Evolutionary conservation across 1,140 invertebrate species (phyloP).

Genomic region (Latrodectus geometricus): DNA sequence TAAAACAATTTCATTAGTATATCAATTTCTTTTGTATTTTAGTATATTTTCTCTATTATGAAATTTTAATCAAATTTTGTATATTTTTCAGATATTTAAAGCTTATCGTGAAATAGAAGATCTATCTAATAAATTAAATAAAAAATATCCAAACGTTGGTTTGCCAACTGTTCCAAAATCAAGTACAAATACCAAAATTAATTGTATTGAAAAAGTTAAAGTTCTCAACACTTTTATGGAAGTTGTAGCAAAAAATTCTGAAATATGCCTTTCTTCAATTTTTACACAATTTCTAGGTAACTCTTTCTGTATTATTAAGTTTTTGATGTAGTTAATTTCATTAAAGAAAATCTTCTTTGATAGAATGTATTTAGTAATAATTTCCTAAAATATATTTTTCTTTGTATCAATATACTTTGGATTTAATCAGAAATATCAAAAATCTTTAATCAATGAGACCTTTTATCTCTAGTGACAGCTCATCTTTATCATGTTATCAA

Average conservation of each 20-base stretch:
- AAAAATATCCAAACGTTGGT: slow-evolving; percentile 41
- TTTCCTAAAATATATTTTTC: background rate
- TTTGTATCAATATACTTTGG: background rate
- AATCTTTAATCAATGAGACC: background rate
- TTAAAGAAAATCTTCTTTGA: background rate
- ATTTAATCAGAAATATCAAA: background rate
- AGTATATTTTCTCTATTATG: background rate
- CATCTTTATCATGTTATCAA: too few relatives aligned
- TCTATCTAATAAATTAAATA: slow-evolving; percentile 41
- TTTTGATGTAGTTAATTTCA: background rate
- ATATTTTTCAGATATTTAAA: slow-evolving; percentile 43
- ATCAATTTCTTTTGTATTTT: background rate
- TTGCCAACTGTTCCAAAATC: slow-evolving; percentile 46
- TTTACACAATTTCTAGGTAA: slow-evolving; percentile 54
- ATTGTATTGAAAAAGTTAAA: slow-evolving; percentile 27
- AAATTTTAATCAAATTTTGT: background rate
- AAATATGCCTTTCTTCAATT: slow-evolving; percentile 38
- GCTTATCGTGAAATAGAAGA: slow-evolving; percentile 57
- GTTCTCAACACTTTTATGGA: slow-evolving; percentile 47
- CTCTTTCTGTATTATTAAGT: background rate
- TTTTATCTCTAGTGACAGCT: too few relatives aligned
- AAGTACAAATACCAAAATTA: slow-evolving; percentile 16
- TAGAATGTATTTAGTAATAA: background rate
- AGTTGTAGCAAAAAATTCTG: slow-evolving; percentile 31
- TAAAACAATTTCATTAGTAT: background rate